Base-by-base conservation (phyloP, 37 sponge, comb jelly and placozoan genomes). In the Geodia barretti region DNA sequence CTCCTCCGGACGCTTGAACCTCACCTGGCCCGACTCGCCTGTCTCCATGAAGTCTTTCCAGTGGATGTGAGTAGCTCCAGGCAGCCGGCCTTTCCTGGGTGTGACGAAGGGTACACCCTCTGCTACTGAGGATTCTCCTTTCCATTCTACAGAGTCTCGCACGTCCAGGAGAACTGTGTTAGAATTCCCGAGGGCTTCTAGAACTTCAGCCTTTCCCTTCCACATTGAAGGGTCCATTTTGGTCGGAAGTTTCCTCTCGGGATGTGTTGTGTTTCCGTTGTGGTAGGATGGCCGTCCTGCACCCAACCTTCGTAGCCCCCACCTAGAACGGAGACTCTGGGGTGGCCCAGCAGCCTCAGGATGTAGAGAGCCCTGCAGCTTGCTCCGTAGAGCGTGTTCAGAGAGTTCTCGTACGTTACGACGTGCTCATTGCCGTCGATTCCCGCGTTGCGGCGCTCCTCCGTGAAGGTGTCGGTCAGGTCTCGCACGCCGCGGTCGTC, bases 21-120 rank as follows among this genome's bases (percentile, higher is more conserved):
- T 36, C 30, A 24, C 25, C 39, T 23, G 3, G 11, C 77, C 77
- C 19, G 29, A 37, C n/a, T n/a, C n/a, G 14, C 14, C 54, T 2
- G 36, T 17, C 77, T 76, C 40, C 77, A 76, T 76, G 64, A 76
- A 76, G 38, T 76, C 77, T 9, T 35, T 31, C 77, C 77, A 76
- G 2, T 25, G 77, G 23, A 76, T 76, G 64, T 76, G 77, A 62
- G 47, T 36, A 21, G 77, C 63, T 33, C 77, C 77, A 19, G 77
- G 77, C 3, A 76, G 63, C 19, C 77, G 63, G 4, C 77, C 77
- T 25, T 76, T 76, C 61, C 65, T 5, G 9, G 77, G 77, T n/a
- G n/a, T n/a, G n/a, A 37, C 65, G 61, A 76, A 76, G 40, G 29
- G 38, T 23, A 76, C 64, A 9, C 77, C 77, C 32, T 76, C 60